Conservation (phyloP, 1,140 invertebrate genomes). For the Ceratosolen solmsi region DNA sequence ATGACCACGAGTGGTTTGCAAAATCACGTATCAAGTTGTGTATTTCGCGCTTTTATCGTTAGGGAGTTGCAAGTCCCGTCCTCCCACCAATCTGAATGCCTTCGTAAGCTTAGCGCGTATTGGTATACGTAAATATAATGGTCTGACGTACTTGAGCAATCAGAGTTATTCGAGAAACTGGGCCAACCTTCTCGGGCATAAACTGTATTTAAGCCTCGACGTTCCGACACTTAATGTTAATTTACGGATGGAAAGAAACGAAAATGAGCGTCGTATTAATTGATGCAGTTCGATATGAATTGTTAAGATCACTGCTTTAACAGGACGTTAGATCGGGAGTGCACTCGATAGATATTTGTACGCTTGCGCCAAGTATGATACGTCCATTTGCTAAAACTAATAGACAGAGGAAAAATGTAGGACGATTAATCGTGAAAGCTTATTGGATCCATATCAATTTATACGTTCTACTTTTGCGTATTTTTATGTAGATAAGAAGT, state of each 20-base stretch:
- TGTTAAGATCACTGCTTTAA: neutral
- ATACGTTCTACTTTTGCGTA: no score
- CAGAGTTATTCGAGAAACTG: neutral
- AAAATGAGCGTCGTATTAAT: neutral
- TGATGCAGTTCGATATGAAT: neutral
- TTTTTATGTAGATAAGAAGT: no score
- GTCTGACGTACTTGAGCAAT: neutral
- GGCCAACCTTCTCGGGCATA: neutral
- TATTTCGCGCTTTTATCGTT: conserved; percentile 30
- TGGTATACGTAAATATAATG: neutral
- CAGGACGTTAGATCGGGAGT: neutral
- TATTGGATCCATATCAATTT: no score
- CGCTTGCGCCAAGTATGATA: neutral
- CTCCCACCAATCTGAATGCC: neutral
- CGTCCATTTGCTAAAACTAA: neutral
- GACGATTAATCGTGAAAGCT: no score
- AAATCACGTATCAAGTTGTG: conserved; percentile 43
- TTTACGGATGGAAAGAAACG: neutral
- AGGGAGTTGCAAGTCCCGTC: neutral
- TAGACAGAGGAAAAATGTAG: neutral
- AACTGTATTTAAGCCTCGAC: neutral
- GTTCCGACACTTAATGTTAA: neutral
- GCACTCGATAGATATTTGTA: no score
- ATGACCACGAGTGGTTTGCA: neutral
- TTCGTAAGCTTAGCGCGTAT: neutral